Evolutionary conservation across 1,140 invertebrate species (phyloP), one percentile per base, ranked within the genome.

Genomic region (Hylaeus anthracinus): DNA sequence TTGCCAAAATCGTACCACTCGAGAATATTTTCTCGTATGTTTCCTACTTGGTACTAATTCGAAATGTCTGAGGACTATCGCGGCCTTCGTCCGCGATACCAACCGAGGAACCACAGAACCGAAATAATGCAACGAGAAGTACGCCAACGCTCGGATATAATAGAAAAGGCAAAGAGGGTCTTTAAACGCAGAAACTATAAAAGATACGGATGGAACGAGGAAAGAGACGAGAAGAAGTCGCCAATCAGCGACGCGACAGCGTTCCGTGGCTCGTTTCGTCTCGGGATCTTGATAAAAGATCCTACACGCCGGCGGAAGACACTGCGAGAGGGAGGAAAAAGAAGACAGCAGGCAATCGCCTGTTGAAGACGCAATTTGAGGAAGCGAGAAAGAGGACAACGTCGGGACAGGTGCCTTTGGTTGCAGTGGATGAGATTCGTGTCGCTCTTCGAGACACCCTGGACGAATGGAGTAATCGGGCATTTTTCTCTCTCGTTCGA

Each of bases 291-390:
- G 85, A 83, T 77, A 75, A 71, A 83, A 51, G 43, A 78, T 60
- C 43, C 3, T 41, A 41, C 63, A 26, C 65, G 58, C 45, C 64
- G 71, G 72, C 78, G 58, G 43, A 66, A 48, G 41, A 48, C n/a
- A 26, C 9, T 6, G 48, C 3, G n/a, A n/a, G 41, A 45, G 26
- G 26, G 61, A 63, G 80, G 53, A 43, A 73, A 70, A 37, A 10
- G 56, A 48, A 72, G 84, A 79, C 63, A 67, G 77, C 51, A 66
- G 81, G 81, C 84, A 87, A 87, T 87, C 81, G 84, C 15, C 56
- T 73, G 77, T 86, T 86, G 86, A 79, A 81, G 86, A 81, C 77
- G 81, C 81, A 86, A 86, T 86, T 87, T 75, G 66, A 65, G 66
- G 73, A 72, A 56, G 58, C 69, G 56, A 72, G 61, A 53, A 72